Conservation (phyloP, 2,888 invertebrate genomes). For the Encarsia formosa region DNA sequence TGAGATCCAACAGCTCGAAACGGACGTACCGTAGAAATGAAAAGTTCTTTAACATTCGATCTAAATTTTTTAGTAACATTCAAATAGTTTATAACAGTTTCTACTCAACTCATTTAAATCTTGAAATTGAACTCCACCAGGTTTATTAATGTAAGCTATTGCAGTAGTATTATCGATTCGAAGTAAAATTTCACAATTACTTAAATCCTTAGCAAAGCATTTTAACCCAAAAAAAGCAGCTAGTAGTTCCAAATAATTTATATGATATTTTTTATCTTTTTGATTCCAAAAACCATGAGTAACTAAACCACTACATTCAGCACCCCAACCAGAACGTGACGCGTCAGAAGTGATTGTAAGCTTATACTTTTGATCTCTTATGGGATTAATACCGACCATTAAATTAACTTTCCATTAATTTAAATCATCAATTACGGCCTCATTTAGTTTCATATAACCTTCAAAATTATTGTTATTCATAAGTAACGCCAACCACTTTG, state of each 20-base stretch:
- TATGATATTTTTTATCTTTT: neutral
- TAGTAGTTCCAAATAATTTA: neutral
- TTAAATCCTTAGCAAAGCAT: too few species aligned
- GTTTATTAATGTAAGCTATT: too few species aligned
- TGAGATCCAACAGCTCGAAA: conserved; percentile 18
- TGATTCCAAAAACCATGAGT: neutral
- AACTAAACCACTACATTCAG: neutral
- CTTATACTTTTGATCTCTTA: conserved; percentile 4
- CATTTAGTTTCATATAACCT: conserved; percentile 6
- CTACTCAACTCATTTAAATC: too few species aligned
- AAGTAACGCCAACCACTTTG: conserved; percentile 14
- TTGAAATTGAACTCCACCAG: neutral
- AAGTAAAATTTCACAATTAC: neutral
- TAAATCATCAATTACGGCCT: conserved; percentile 10
- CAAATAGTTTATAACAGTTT: conserved; percentile 15
- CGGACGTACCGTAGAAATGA: neutral
- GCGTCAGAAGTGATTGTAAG: conserved; percentile 12
- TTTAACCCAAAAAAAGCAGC: too few species aligned
- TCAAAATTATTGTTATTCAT: conserved; percentile 11
- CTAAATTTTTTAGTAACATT: conserved; percentile 9
- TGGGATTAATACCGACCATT: neutral
- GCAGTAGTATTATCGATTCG: too few species aligned
- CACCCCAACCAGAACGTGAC: neutral
- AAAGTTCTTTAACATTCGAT: neutral
- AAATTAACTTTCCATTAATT: conserved; percentile 12